phyloP scores from a whole-genome alignment of 1,140 invertebrate species.

The Homalodisca vitripennis region DNA sequence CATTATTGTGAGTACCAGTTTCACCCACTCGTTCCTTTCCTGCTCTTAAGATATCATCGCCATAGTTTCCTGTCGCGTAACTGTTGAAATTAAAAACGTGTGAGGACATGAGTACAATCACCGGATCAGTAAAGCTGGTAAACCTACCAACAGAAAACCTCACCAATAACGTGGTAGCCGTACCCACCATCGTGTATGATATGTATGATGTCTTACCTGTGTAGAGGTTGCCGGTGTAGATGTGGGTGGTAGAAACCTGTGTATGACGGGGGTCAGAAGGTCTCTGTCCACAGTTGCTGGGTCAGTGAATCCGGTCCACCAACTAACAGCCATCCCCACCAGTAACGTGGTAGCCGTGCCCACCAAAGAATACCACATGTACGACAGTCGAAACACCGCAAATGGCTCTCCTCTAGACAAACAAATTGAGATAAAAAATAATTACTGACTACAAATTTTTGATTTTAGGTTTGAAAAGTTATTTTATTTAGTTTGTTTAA shows the following conservation, averaged over 20 bases:
- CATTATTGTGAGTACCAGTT: no score
- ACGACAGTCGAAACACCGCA: conserved; percentile 59
- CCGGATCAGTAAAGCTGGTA: conserved; percentile 47
- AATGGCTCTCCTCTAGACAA: conserved; percentile 26
- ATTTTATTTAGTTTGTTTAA: no score
- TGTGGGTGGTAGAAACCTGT: conserved; percentile 30
- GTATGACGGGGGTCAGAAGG: conserved; percentile 40
- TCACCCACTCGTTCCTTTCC: no score
- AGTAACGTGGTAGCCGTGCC: conserved; percentile 64
- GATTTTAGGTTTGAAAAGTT: no score
- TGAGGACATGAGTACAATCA: no score
- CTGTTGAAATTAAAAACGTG: no score
- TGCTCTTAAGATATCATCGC: no score
- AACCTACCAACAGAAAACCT: conserved; percentile 68
- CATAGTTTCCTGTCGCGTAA: no score
- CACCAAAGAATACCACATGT: conserved; percentile 66
- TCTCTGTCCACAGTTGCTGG: conserved; percentile 33
- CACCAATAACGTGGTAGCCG: conserved; percentile 61
- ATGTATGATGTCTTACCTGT: conserved; percentile 55
- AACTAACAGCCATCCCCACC: conserved; percentile 68
- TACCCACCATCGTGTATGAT: conserved; percentile 67
- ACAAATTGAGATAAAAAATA: no score
- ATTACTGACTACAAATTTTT: no score
- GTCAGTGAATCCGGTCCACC: conserved; percentile 51
- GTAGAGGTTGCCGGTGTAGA: not conserved